These are phyloP conservation scores for Athalia rosae DNA, from an alignment of 2,888 invertebrate genomes.

Conservation along the genomic window DNA sequence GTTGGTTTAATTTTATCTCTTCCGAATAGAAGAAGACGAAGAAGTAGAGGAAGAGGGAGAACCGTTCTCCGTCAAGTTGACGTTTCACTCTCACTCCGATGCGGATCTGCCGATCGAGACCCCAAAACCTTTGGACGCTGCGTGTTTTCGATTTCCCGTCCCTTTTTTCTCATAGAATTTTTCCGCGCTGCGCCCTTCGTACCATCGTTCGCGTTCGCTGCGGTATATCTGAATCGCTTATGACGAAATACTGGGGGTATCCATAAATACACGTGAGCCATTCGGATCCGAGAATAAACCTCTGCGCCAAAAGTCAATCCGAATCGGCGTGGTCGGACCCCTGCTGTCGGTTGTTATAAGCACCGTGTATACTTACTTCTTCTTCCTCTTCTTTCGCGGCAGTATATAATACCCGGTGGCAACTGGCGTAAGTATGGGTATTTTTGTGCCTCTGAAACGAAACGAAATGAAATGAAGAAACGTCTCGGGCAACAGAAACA, in stretches of 20 bases:
- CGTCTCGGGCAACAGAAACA: not conserved
- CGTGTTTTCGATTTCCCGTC: not conserved
- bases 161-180: not conserved
- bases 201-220: not conserved
- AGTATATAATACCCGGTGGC: not conserved
- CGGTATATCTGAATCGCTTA: slow-evolving; percentile 58
- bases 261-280: slow-evolving; percentile 65
- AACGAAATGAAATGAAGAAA: too few species aligned
- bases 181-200: not conserved
- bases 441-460: slow-evolving; percentile 3
- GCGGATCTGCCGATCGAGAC: not conserved
- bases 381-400: not conserved
- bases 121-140: not conserved
- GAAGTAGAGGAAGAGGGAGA: too few species aligned
- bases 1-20: too few species aligned
- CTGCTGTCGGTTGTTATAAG: slow-evolving; percentile 26
- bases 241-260: slow-evolving; percentile 64
- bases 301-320: slow-evolving; percentile 46
- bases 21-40: too few species aligned
- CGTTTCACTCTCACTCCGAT: slow-evolving; percentile 6
- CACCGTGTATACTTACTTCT: slow-evolving; percentile 31
- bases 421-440: slow-evolving; percentile 3
- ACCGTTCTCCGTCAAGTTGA: slow-evolving; percentile 14
- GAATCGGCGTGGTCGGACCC: slow-evolving; percentile 24
- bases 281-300: slow-evolving; percentile 61